A percentile compares a stretch with the other conserved stretches of the same genome.
Evolutionary conservation across 2,888 invertebrate genomes (phyloP).

Genomic region (Apamea sordens): DNA sequence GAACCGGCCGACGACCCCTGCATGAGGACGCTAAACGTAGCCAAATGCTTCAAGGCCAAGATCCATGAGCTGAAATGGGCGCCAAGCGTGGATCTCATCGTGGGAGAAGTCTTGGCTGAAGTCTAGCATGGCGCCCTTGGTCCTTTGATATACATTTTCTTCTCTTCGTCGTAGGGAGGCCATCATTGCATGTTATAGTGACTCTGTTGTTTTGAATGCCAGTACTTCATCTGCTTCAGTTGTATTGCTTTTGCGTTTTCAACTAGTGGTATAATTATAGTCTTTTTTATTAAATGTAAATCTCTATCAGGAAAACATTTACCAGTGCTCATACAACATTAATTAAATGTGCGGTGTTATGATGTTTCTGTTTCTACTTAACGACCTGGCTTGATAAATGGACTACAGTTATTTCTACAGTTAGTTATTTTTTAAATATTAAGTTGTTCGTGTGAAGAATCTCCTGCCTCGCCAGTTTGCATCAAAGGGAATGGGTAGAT

Average conservation of each 20-base stretch:
- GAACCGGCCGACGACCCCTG: constrained; percentile 68
- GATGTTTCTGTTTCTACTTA: not conserved
- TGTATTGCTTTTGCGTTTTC: not conserved
- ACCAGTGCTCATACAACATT: not conserved
- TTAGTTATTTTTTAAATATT: not conserved
- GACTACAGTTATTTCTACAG: constrained; percentile 16
- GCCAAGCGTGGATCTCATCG: constrained; percentile 73
- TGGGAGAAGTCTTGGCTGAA: constrained; percentile 77
- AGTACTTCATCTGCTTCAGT: not conserved
- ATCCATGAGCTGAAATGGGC: constrained; percentile 81
- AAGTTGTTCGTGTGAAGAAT: constrained; percentile 17
- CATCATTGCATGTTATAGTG: not conserved
- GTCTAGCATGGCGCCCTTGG: constrained; percentile 48
- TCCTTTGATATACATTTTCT: not conserved
- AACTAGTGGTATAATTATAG: not conserved
- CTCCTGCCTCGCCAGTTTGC: constrained; percentile 53
- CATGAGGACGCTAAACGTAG: constrained; percentile 69
- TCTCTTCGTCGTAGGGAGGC: not conserved
- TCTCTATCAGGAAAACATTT: not conserved
- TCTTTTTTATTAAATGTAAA: no score
- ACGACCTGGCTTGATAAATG: constrained; percentile 30
- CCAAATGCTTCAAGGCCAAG: constrained; percentile 79
- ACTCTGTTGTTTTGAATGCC: not conserved
- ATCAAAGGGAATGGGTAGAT: constrained; percentile 45
- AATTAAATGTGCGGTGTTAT: not conserved